Base-by-base conservation (phyloP, 2,888 invertebrate species). In the Hemithea aestivaria region DNA sequence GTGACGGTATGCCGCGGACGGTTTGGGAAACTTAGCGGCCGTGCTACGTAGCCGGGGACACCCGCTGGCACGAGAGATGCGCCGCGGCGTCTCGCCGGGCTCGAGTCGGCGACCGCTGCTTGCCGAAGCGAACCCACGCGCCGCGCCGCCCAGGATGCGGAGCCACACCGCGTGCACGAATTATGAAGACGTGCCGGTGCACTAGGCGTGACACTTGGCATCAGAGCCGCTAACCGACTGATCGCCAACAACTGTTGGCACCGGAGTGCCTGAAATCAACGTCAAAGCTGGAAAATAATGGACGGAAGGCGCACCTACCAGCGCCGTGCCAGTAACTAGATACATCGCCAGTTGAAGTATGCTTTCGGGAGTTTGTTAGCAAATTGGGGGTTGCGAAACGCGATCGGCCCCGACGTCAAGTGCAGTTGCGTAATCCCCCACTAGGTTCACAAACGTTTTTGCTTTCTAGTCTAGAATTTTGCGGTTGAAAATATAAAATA, bases 211-310 rank as follows among this genome's bases (percentile, higher is more conserved):
- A 53, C 51, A 52, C 58, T 65, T 67, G 67, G 67, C 66, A 59
- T 58, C 51, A 33, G 44, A 52, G 51, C 53, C 58, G 56, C 54
- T 56, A 53, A 56, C 62, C 54, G 53, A 47, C 41, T 53, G 58
- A 62, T 57, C 59, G 62, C 65, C 69, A 64, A 66, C 55, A 62
- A 48, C 38, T 58, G 61, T 66, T 68, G 71, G 68, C 69, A 68
- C 47, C 47, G 22, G 45, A 43, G 48, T 44, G 42, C 35, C 35
- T 48, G 42, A 52, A 62, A 60, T 52, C 55, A 49, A 55, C 53
- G 49, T 45, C 44, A 41, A 45, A 39, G 43, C 43, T 42, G 50
- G 59, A 50, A 52, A 54, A 50, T 55, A 51, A 39, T 32, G 37
- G 37, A 50, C 47, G 47, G 40, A 40, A 40, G 40, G 38, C 35